Evolutionary conservation across 2,113 vertebrate genomes (phyloP).

Genomic region (mouse (Mus musculus)): DNA sequence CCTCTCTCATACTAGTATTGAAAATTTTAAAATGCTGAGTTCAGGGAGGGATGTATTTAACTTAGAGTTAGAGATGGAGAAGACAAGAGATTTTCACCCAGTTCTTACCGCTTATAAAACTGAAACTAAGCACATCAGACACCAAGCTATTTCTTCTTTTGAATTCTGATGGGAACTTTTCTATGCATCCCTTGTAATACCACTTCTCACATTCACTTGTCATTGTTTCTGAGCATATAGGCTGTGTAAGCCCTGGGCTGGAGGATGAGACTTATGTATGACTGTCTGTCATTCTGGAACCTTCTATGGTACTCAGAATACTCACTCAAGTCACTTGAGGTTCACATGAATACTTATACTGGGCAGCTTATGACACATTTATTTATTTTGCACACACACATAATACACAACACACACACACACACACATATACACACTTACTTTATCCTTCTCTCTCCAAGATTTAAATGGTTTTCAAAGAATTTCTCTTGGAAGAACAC

Average conservation of each 20-base stretch:
- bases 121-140: not conserved
- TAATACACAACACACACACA: not conserved
- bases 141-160: not conserved
- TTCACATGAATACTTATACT: constrained; percentile 41
- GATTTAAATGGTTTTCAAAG: constrained; percentile 53
- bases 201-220: not conserved
- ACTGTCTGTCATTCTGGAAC: constrained; percentile 12
- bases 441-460: not conserved
- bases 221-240: constrained; percentile 48
- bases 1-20: constrained; percentile 14
- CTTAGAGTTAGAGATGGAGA: constrained; percentile 31
- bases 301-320: constrained; percentile 22
- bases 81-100: constrained; percentile 10
- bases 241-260: not conserved
- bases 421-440: not conserved
- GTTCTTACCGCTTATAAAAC: constrained; percentile 32
- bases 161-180: constrained; percentile 29
- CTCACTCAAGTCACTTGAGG: not conserved
- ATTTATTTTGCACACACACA: not conserved
- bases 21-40: constrained; percentile 40
- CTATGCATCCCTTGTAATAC: not conserved
- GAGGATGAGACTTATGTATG: not conserved
- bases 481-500: constrained; percentile 22
- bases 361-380: constrained; percentile 9
- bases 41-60: not conserved